Evolutionary conservation across 2,113 vertebrate genomes (phyloP), one percentile per base, ranked within the genome.

Genomic region (Oophaga pumilio): DNA sequence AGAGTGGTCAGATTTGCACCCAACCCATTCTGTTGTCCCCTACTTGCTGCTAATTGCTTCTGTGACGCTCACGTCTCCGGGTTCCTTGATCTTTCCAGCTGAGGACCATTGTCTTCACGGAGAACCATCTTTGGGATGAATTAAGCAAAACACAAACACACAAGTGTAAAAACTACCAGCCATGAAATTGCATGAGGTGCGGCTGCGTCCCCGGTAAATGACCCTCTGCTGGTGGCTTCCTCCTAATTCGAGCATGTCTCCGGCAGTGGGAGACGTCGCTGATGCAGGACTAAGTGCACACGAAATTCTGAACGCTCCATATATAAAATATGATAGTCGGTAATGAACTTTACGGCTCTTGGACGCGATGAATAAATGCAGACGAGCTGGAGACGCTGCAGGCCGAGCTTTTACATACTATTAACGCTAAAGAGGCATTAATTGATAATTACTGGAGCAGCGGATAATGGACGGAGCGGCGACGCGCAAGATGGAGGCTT

Each of bases 291-390:
- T 85, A 85, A 85, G 56, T 57, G 71, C n/a, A 28, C 84, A 85
- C 76, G 50, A 76, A 85, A 76, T 85, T 60, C 68, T 62, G 71
- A 85, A 76, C 53, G 62, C 60, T 50, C 69, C n/a, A 60, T 76
- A 76, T 85, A 76, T 85, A 85, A 76, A 76, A 85, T 85, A 76
- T 74, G 84, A 85, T 83, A 1, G 71, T 12, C 84, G 15, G 83
- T 85, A 85, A 85, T 76, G 68, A 85, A 85, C 53, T 43, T 85
- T 85, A 85, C 53, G 33, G 71, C 71, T 85, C 76, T 85, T 76
- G 76, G 22, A 76, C 28, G 18, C 76, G 84, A 85, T 85, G 53
- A 85, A 85, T 85, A 85, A 76, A 85, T 76, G 69, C 53, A 85
- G 80, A 49, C 43, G 28, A 50, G 26, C 50, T 20, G 24, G 6